These are phyloP conservation scores for Heliocidaris tuberculata DNA, from an alignment of 35 echinoderm and acorn worm genomes.

Conservation along the genomic window DNA sequence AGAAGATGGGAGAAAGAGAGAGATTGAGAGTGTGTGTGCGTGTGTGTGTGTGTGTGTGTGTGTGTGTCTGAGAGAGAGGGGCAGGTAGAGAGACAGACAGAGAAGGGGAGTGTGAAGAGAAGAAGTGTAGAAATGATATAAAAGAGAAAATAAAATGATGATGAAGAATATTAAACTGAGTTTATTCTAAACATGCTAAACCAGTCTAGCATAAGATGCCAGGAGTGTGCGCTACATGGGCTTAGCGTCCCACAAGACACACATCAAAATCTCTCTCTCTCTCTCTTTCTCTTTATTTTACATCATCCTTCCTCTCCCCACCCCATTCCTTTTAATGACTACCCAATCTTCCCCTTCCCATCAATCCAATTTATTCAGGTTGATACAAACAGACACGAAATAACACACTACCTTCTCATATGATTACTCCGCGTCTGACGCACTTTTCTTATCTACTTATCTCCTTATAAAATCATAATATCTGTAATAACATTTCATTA, in stretches of 20 bases:
- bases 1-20: background rate
- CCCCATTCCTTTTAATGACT: no score
- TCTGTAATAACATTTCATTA: conserved; percentile 6
- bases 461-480: background rate
- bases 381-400: background rate
- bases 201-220: no score
- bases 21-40: background rate
- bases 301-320: no score
- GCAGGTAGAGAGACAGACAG: background rate
- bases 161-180: no score
- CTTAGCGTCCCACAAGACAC: no score
- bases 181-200: no score
- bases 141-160: no score
- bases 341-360: background rate
- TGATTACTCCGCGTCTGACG: background rate
- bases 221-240: no score
- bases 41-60: no score
- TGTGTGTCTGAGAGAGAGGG: background rate
- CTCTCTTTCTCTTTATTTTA: no score
- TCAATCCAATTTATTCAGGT: background rate
- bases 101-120: background rate
- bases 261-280: no score
- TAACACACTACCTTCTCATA: background rate
- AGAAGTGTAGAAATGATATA: no score
- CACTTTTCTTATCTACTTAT: background rate